These are phyloP conservation scores for Peromyscus attwateri DNA, from an alignment of 2,797 vertebrate species.

Conservation along the genomic window DNA sequence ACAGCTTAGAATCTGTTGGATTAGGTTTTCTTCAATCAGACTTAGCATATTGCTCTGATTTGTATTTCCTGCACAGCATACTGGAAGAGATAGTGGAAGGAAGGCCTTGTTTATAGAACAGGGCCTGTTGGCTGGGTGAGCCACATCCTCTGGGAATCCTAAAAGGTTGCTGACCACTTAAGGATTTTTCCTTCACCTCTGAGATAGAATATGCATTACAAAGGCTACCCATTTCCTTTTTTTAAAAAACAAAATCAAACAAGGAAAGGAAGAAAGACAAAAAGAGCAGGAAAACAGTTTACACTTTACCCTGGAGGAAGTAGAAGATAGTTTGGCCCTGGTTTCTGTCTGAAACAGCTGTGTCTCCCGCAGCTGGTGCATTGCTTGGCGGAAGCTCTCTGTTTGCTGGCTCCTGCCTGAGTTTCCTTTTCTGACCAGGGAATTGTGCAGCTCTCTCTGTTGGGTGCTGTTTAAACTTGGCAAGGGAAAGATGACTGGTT, in stretches of 20 bases:
- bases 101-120: constrained; percentile 56
- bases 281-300: constrained; percentile 27
- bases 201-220: constrained; percentile 24
- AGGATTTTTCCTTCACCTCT: constrained; percentile 30
- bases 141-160: not conserved
- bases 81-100: constrained; percentile 29
- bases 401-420: constrained; percentile 55
- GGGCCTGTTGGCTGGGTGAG: not conserved
- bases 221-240: constrained; percentile 57
- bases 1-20: constrained; percentile 13
- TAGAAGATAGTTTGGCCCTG: constrained; percentile 49
- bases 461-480: constrained; percentile 62
- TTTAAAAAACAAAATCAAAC: constrained; percentile 56
- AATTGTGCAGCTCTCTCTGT: constrained; percentile 42
- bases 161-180: not conserved
- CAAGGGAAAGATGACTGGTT: constrained; percentile 44
- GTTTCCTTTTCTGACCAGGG: constrained; percentile 69
- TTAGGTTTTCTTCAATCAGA: constrained; percentile 54
- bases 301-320: constrained; percentile 20
- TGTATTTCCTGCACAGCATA: constrained; percentile 52
- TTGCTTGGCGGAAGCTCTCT: constrained; percentile 64
- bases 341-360: constrained; percentile 70
- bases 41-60: constrained; percentile 45
- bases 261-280: constrained; percentile 4
- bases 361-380: constrained; percentile 65